Evolutionary conservation across 2,888 invertebrate genomes (phyloP), one percentile per base, ranked within the genome.

Genomic region (Craniophora ligustri): DNA sequence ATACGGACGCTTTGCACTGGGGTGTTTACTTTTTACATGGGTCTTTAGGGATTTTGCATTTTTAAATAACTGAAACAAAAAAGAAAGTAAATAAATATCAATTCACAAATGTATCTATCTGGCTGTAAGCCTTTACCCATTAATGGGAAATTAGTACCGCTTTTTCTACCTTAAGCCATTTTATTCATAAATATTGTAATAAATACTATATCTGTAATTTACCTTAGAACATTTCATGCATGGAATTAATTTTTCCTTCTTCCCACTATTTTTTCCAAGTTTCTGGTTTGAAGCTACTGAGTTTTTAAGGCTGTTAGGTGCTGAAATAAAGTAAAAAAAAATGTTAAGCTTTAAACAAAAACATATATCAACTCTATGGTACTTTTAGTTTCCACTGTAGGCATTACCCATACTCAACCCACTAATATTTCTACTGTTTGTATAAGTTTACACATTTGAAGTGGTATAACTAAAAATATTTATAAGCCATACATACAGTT

Each of bases 11-110:
- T 59, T 66, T n/a, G 47, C 56, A 4, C 46, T 38, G 0, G 47
- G 53, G 38, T 87, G 86, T 8, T 65, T 72, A 21, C 68, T 72
- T 23, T 72, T 79, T 11, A 82, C 56, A 51, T 92, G 92, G 0
- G 57, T 66, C 31, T 74, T 78, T 3, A 86, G 64, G 6, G 75
- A 64, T 48, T 77, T 82, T 2, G 61, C 7, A 55, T 80, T 87
- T 5, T 61, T 50, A 41, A 87, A 91, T 72, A 74, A 83, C 92
- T 92, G 75, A 36, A 85, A 84, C n/a, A 10, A n/a, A 4, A 26
- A 26, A 26, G 3, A 26, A 3, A 26, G n/a, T n/a, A n/a, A n/a
- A n/a, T n/a, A n/a, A 26, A 26, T 26, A 26, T 4, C n/a, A 10
- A 23, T 23, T 10, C 23, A 8, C 3, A 5, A n/a, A 26, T 0